phyloP scores from a whole-genome alignment of 1,140 invertebrate genomes.

The Drosophila nigrodunni region DNA sequence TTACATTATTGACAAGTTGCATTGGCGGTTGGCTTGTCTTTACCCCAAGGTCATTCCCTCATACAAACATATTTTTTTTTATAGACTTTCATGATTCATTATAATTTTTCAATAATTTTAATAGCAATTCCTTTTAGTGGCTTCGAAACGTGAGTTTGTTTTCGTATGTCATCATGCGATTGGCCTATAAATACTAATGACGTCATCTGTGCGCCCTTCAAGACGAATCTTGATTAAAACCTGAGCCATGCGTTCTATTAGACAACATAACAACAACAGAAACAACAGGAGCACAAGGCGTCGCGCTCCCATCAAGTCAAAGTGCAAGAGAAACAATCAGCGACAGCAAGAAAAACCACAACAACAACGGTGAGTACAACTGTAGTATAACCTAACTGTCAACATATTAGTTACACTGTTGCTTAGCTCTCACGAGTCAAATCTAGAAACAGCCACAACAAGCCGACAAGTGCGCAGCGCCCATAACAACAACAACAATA shows the following conservation, averaged over 20 bases:
- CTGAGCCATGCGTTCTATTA: conserved; percentile 14
- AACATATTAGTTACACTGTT: conserved; percentile 58
- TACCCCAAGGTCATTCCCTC: conserved; percentile 56
- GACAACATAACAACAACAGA: conserved; percentile 13
- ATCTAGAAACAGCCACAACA: conserved; percentile 59
- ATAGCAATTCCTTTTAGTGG: not conserved
- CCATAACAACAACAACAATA: conserved; percentile 36
- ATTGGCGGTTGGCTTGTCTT: conserved; percentile 47
- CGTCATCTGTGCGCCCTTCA: conserved; percentile 48
- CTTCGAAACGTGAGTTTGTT: not conserved
- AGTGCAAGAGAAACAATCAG: conserved; percentile 47
- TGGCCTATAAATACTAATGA: conserved; percentile 28
- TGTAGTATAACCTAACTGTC: conserved; percentile 53
- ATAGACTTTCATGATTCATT: conserved; percentile 16
- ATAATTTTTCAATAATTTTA: not conserved
- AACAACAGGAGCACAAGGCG: conserved; percentile 32
- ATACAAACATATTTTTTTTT: not conserved
- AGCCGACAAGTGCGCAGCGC: conserved; percentile 64
- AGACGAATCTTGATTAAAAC: conserved; percentile 28
- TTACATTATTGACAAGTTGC: conserved; percentile 52
- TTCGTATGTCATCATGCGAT: not conserved
- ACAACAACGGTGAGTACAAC: not conserved
- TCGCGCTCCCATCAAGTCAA: conserved; percentile 60
- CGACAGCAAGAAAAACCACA: conserved; percentile 23
- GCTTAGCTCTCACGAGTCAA: conserved; percentile 40